Percentiles rank a stretch among this genome's conserved stretches.
phyloP scores from a whole-genome alignment of 2,888 invertebrate genomes.

The Aplocera efformata region DNA sequence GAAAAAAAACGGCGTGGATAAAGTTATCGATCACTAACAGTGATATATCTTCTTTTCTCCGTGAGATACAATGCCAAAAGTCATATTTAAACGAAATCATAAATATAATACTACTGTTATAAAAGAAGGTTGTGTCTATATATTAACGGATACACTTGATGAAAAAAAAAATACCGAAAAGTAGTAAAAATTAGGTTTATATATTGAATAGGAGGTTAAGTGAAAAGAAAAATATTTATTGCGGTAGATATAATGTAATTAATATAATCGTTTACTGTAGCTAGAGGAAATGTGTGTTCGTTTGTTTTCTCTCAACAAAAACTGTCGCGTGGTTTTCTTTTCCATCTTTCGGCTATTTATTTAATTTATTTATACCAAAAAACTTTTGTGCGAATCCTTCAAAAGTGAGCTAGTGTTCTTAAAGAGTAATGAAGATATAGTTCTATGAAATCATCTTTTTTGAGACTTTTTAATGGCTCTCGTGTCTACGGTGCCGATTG shows the following conservation, averaged over 20 bases:
- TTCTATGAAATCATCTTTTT: conserved; percentile 56
- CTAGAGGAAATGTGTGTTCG: conserved; percentile 38
- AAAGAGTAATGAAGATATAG: conserved; percentile 35
- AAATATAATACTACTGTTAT: conserved; percentile 65
- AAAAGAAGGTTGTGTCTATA: conserved; percentile 76
- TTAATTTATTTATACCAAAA: conserved; percentile 21
- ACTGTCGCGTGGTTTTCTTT: conserved; percentile 17
- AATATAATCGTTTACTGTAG: conserved; percentile 74
- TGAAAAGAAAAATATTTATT: conserved; percentile 78
- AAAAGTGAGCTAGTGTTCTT: conserved; percentile 41
- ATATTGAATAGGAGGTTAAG: conserved; percentile 63
- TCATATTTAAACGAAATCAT: conserved; percentile 48
- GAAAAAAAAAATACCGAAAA: conserved; percentile 45
- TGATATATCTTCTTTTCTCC: conserved; percentile 42
- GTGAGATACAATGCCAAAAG: conserved; percentile 67
- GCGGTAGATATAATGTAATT: conserved; percentile 59
- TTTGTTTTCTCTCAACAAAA: conserved; percentile 30
- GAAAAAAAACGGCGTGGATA: conserved; percentile 27
- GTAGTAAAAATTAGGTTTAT: conserved; percentile 72
- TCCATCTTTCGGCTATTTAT: conserved; percentile 27
- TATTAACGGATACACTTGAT: conserved; percentile 61
- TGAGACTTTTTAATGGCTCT: conserved; percentile 64
- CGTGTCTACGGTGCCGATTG: conserved; percentile 42
- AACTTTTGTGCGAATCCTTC: conserved; percentile 32
- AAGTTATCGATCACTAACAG: conserved; percentile 40